Base-by-base conservation (phyloP, 2,797 vertebrate genomes). In the Clarias laeviceps region DNA sequence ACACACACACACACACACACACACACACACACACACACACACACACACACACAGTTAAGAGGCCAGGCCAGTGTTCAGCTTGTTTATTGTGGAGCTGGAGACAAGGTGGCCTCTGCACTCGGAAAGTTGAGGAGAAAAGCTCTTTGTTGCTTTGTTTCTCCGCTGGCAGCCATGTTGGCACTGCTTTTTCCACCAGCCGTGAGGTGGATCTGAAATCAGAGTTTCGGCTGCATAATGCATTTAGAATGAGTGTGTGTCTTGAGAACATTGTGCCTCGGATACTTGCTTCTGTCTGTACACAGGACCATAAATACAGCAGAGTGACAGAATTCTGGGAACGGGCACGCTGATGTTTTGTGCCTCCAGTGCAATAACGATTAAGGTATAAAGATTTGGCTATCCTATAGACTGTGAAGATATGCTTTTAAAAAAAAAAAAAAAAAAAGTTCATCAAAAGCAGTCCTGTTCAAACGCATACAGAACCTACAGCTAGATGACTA, bases 31-130 rank as follows among this genome's bases (percentile, higher is more conserved):
- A n/a, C 45, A 54, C 73, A 34, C 56, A 88, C 68, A 76, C 86
- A 84, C 89, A 91, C 87, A 83, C 84, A 84, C 82, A 45, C 0
- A 0, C 90, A 91, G 91, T 92, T 91, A 92, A 86, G 78, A 88
- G 56, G 82, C 79, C 86, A 65, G 66, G 54, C 78, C 59, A 80
- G 34, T 27, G 34, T 8, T 27, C 59, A 79, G 79, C 70, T 70
- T 32, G 84, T 70, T 87, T 86, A 59, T 89, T 90, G 84, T 87
- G 90, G 91, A 86, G 78, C 82, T 77, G 85, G 69, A 88, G 82
- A 59, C 74, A 84, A 82, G 29, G 73, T 84, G 64, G 88, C 57
- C 73, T 88, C 85, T 87, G 76, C 40, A 8, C 73, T 59, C 59
- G 78, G 81, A 80, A 64, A 76, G 57, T 29, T 11, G 59, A 83